Base-by-base conservation (phyloP, 2,113 vertebrate species). In the Delphinapterus leucas region DNA sequence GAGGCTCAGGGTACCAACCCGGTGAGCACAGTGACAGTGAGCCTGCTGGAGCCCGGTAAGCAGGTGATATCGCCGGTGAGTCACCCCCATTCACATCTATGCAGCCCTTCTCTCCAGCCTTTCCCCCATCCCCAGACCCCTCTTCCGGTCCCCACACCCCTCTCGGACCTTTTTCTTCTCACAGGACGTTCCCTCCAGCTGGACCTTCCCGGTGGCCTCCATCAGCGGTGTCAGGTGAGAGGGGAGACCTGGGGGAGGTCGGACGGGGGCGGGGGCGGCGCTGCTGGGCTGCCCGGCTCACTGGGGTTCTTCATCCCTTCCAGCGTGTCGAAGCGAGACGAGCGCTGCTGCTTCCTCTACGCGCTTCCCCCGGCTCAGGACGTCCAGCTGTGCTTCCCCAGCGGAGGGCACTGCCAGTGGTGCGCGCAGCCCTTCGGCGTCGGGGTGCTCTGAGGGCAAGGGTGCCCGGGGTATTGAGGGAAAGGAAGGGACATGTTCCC, bases 361-460 rank as follows among this genome's bases (percentile, higher is more conserved):
- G 99, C 99, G 49, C 97, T 99, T 47, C 99, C 99, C 49, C 98
- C 99, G 8, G 99, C 99, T 0, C 99, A 99, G 96, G 99, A 99
- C 95, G 99, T 99, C 98, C 99, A 99, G 98, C 98, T 99, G 80
- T 99, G 98, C 97, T 99, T 99, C 97, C 99, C 99, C 82, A 99
- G 99, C 1, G 98, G 99, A 38, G 98, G 98, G 89, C 99, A 99
- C 95, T 99, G 99, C 96, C 99, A 97, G 92, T 98, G 99, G 99
- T 99, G 98, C 97, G 99, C 41, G 3, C 21, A 3, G 20, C 74
- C 67, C 61, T 76, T 41, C 1, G 15, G 87, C 49, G 53, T n/a
- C 8, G 6, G 82, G 53, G 21, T 17, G 4, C 55, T 33, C 26
- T 5, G 61, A 68, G 68, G 63, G 23, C 26, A 4, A 6, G 61